These are phyloP conservation scores for Girardia tigrina DNA, from an alignment of 2,888 invertebrate species.

Conservation along the genomic window DNA sequence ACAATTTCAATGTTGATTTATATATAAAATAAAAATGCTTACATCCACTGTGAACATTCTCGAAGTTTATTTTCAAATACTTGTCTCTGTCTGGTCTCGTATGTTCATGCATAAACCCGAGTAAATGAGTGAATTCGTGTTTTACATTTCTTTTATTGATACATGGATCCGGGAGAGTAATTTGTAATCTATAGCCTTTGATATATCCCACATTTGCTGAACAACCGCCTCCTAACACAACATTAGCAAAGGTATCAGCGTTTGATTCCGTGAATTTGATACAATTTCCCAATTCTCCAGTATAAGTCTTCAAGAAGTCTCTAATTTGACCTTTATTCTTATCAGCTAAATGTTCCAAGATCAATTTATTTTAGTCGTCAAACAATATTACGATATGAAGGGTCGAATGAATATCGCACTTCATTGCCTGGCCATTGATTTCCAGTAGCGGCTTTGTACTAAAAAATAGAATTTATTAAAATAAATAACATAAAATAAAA, in stretches of 20 bases:
- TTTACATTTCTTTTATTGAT: constrained; percentile 27
- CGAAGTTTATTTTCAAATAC: not conserved
- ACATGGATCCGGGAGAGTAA: not conserved
- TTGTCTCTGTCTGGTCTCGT: constrained; percentile 31
- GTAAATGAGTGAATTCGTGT: constrained; percentile 33
- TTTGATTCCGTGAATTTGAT: not conserved
- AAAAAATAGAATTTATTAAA: not conserved
- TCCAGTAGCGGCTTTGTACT: constrained; percentile 8
- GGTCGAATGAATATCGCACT: not conserved
- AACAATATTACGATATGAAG: constrained; percentile 4
- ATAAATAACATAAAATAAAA: not conserved
- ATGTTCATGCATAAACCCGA: constrained; percentile 33
- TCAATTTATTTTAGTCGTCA: too few species aligned
- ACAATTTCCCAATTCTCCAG: not conserved
- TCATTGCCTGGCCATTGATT: not conserved
- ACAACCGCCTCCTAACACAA: constrained; percentile 5
- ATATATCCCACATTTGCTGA: constrained; percentile 14
- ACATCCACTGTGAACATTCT: constrained; percentile 19
- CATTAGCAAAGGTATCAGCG: not conserved
- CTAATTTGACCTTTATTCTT: not conserved
- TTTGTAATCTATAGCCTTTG: not conserved
- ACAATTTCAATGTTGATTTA: not conserved
- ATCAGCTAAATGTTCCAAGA: constrained; percentile 7
- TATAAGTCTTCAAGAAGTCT: not conserved
- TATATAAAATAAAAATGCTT: not conserved